These are phyloP conservation scores for Halictus ligatus DNA, from an alignment of 2,888 invertebrate species.

Conservation along the genomic window DNA sequence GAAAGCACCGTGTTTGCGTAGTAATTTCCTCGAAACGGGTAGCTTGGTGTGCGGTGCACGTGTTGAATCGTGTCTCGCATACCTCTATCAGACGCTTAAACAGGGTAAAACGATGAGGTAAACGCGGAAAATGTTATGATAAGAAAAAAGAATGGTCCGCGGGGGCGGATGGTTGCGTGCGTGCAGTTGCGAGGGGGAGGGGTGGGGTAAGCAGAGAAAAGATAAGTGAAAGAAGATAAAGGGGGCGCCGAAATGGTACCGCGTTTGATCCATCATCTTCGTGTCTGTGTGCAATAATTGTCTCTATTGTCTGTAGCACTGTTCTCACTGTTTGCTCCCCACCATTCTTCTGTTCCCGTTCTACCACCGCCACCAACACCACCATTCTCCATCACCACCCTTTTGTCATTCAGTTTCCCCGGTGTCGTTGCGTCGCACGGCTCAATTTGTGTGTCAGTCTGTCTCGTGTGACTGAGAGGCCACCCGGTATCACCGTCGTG, in stretches of 20 bases:
- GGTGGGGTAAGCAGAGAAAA: background rate
- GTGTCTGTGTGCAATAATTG: slow-evolving; percentile 73
- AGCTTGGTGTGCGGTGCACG: slow-evolving; percentile 25
- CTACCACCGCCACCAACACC: slow-evolving; percentile 37
- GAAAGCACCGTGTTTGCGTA: slow-evolving; percentile 23
- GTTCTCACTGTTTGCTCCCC: slow-evolving; percentile 63
- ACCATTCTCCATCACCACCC: slow-evolving; percentile 31
- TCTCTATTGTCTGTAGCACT: slow-evolving; percentile 66
- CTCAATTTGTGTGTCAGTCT: slow-evolving; percentile 49
- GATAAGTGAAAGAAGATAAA: slow-evolving; percentile 57
- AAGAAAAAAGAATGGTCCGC: slow-evolving; percentile 13
- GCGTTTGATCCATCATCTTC: slow-evolving; percentile 74
- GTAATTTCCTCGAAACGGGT: slow-evolving; percentile 35
- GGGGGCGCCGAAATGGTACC: slow-evolving; percentile 64
- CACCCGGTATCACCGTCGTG: slow-evolving; percentile 10
- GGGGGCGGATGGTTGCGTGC: background rate
- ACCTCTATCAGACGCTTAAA: slow-evolving; percentile 37
- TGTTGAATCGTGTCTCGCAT: slow-evolving; percentile 36
- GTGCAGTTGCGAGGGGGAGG: background rate
- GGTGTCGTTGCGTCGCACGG: slow-evolving; percentile 54
- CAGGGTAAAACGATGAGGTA: slow-evolving; percentile 40
- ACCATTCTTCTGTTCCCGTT: slow-evolving; percentile 44
- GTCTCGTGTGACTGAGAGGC: slow-evolving; percentile 30
- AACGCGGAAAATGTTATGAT: slow-evolving; percentile 36
- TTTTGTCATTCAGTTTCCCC: slow-evolving; percentile 51